phyloP scores from a whole-genome alignment of 2,113 vertebrate genomes.

The Marmota flaviventris region DNA sequence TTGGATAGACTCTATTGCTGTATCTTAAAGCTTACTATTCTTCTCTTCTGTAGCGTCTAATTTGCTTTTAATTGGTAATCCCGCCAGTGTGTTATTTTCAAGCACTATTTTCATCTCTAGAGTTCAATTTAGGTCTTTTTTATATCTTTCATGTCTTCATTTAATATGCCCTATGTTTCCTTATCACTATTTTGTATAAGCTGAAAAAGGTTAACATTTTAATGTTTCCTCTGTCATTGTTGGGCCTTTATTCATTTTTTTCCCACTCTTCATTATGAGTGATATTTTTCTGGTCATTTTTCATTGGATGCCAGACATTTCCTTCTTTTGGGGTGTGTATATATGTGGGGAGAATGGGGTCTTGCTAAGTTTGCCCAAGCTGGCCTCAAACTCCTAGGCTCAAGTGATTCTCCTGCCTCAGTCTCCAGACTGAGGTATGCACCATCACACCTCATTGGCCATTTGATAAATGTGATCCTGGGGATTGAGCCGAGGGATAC shows the following conservation, averaged over 20 bases:
- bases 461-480: too few species aligned
- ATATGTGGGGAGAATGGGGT: too few species aligned
- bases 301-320: neutral
- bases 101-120: constrained; percentile 22
- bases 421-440: neutral
- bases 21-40: neutral
- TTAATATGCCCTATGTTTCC: constrained; percentile 24
- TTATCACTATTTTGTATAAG: neutral
- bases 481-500: too few species aligned
- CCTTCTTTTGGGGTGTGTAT: too few species aligned
- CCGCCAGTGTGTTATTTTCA: neutral
- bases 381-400: neutral
- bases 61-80: neutral
- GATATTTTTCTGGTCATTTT: neutral
- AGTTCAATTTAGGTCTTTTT: neutral
- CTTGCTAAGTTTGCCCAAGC: neutral
- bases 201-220: neutral
- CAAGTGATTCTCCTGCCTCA: too few species aligned
- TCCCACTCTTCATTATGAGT: neutral
- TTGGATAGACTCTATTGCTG: neutral
- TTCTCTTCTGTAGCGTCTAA: neutral
- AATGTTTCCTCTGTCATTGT: neutral
- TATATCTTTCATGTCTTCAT: neutral
- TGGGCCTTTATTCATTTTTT: neutral
- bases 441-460: neutral